A percentile compares a stretch with the other conserved stretches of the same genome.
phyloP scores from a whole-genome alignment of 2,888 invertebrate species.

The Drosophila prolongata region DNA sequence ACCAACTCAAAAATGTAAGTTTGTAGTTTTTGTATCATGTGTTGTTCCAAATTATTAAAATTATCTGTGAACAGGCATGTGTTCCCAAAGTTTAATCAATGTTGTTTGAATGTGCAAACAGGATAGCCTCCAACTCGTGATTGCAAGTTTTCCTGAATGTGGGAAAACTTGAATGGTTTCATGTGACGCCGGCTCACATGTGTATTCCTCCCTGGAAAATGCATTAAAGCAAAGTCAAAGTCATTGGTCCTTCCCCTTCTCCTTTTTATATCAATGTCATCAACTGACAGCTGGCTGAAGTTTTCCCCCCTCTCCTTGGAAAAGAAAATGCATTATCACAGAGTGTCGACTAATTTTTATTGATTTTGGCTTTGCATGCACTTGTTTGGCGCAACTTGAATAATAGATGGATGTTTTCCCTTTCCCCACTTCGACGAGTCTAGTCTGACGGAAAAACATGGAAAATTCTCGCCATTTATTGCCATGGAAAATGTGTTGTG shows the following conservation, averaged over 20 bases:
- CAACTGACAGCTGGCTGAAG: conserved; percentile 33
- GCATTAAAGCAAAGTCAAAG: conserved; percentile 34
- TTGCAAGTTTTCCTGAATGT: conserved; percentile 20
- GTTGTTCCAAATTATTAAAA: not conserved
- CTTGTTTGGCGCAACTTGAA: conserved; percentile 13
- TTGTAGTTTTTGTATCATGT: no score
- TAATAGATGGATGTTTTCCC: conserved; percentile 19
- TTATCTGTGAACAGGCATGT: not conserved
- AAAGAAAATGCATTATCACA: conserved; percentile 28
- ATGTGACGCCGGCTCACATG: conserved; percentile 9
- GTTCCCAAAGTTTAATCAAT: not conserved
- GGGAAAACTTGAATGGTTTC: conserved; percentile 29
- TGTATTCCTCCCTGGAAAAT: conserved; percentile 25
- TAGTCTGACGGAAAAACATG: conserved; percentile 11
- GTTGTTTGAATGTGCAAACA: conserved; percentile 21
- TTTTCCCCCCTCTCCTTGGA: not conserved
- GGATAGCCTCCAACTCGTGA: conserved; percentile 3
- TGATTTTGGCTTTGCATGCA: conserved; percentile 36
- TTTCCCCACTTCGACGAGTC: conserved; percentile 3
- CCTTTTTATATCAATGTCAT: conserved; percentile 27
- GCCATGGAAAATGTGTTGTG: conserved; percentile 6
- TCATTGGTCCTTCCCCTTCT: conserved; percentile 20
- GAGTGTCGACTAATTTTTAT: conserved; percentile 41
- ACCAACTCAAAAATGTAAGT: no score
- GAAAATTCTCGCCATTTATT: conserved; percentile 18